phyloP scores from a whole-genome alignment of 2,888 invertebrate genomes.

The Rotaria macrura region DNA sequence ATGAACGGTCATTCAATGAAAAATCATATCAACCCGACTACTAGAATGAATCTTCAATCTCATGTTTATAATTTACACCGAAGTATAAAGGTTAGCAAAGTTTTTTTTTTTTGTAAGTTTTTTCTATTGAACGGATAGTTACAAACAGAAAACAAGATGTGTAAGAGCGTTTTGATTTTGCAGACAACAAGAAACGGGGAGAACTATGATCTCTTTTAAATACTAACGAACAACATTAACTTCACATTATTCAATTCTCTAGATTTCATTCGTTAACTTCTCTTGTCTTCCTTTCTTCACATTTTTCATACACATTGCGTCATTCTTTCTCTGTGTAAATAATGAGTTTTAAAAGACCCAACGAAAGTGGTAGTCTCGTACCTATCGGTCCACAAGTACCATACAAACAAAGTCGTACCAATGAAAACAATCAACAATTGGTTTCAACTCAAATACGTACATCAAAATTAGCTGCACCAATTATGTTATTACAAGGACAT shows the following conservation, averaged over 20 bases:
- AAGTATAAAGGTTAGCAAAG: not conserved
- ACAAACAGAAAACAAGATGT: not conserved
- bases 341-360: not conserved
- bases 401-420: not conserved
- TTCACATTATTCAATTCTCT: not conserved
- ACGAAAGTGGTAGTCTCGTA: not conserved
- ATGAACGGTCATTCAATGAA: not conserved
- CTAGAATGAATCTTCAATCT: not conserved
- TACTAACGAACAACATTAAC: not conserved
- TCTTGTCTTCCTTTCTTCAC: not conserved
- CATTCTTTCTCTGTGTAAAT: not conserved
- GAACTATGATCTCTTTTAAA: not conserved
- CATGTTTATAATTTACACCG: not conserved
- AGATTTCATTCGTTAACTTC: not conserved
- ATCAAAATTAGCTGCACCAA: slow-evolving; percentile 65
- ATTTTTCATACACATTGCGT: not conserved
- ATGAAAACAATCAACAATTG: not conserved
- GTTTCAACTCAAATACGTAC: not conserved
- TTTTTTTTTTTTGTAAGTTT: not conserved
- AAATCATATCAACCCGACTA: not conserved
- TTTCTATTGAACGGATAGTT: too few species aligned
- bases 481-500: slow-evolving; percentile 89
- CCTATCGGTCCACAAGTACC: not conserved
- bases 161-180: too few species aligned
- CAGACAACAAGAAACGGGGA: too few species aligned